Percentiles rank a stretch among this genome's conserved stretches.
These are phyloP conservation scores for Prochilodus magdalenae DNA, from an alignment of 2,113 vertebrate species.

Conservation along the genomic window DNA sequence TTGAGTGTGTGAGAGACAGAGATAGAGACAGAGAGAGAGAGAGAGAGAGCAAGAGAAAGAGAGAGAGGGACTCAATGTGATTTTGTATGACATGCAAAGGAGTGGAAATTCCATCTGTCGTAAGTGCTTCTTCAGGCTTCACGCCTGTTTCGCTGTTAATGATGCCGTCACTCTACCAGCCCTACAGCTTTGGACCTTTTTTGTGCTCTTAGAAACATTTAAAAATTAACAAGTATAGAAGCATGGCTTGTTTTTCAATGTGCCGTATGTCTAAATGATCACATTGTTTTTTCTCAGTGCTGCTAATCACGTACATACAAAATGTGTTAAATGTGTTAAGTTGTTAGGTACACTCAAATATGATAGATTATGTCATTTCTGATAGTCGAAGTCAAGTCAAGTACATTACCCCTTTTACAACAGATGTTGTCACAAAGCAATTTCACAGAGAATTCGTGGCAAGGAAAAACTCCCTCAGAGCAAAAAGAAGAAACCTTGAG, in stretches of 20 bases:
- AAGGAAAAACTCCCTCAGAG: too few species aligned
- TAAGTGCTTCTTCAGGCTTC: conserved; percentile 62
- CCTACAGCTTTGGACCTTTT: neutral
- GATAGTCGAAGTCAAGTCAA: too few species aligned
- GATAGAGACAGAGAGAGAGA: conserved; percentile 13
- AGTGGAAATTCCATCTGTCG: conserved; percentile 69
- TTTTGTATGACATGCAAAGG: conserved; percentile 38
- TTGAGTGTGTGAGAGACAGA: conserved; percentile 38
- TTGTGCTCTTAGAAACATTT: conserved; percentile 11
- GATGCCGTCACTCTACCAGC: conserved; percentile 19
- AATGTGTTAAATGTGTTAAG: neutral
- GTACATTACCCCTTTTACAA: too few species aligned
- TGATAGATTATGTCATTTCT: neutral
- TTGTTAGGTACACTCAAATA: neutral
- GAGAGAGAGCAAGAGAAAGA: conserved; percentile 4
- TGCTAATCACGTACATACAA: neutral
- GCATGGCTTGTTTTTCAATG: neutral
- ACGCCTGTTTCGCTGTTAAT: conserved; percentile 59
- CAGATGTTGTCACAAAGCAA: too few species aligned
- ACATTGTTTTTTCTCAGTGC: neutral
- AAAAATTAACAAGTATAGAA: neutral
- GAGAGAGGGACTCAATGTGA: conserved; percentile 17
- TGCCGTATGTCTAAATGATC: neutral
- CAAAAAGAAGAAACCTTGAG: too few species aligned
- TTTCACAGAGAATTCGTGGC: too few species aligned